phyloP scores from a whole-genome alignment of 64 coral and sea anemone species.

The Anthopleura sola region DNA sequence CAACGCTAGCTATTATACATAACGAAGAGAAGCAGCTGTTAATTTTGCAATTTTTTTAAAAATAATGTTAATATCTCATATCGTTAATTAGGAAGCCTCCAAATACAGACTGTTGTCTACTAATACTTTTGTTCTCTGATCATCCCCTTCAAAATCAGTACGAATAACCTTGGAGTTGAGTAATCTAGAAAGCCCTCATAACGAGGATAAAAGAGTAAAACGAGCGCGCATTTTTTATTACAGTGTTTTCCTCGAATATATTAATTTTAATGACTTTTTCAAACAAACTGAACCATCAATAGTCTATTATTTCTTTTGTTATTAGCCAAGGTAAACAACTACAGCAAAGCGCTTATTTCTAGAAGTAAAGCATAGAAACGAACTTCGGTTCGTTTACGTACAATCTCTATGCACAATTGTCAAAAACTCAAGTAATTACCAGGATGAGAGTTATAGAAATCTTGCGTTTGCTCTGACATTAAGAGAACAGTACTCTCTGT shows the following conservation, averaged over 20 bases:
- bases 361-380: neutral
- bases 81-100: too few relatives aligned
- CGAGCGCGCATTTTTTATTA: neutral
- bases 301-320: neutral
- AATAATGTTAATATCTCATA: too few relatives aligned
- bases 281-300: conserved; percentile 7
- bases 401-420: neutral
- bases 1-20: too few relatives aligned
- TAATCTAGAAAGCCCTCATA: too few relatives aligned
- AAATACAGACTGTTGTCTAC: too few relatives aligned
- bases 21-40: too few relatives aligned
- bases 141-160: too few relatives aligned
- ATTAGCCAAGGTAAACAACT: conserved; percentile 3
- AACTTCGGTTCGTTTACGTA: neutral
- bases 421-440: neutral
- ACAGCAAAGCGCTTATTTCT: neutral
- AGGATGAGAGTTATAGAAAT: neutral
- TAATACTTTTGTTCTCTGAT: too few relatives aligned
- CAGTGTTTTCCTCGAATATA: conserved; percentile 2
- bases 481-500: neutral
- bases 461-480: neutral
- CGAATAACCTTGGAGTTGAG: too few relatives aligned
- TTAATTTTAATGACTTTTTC: conserved; percentile 3
- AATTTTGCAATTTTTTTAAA: too few relatives aligned
- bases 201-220: neutral